These are phyloP conservation scores for Typhlichthys subterraneus DNA, from an alignment of 2,797 vertebrate species.

Conservation along the genomic window DNA sequence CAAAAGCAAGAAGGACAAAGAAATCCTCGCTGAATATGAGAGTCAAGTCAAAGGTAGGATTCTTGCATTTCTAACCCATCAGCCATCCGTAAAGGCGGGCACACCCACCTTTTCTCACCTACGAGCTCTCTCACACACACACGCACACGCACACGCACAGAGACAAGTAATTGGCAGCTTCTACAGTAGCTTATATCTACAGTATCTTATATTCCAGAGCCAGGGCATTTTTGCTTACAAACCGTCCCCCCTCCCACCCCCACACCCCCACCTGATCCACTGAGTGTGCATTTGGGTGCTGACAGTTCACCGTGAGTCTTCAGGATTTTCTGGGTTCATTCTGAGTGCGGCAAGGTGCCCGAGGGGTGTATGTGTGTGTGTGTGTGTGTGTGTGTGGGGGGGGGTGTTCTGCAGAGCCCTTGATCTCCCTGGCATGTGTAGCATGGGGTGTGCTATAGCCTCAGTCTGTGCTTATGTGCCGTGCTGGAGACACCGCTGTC, in stretches of 20 bases:
- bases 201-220: background rate
- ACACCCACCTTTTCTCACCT: conserved; percentile 41
- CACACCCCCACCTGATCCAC: background rate
- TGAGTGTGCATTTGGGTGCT: conserved; percentile 40
- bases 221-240: background rate
- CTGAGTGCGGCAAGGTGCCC: conserved; percentile 72
- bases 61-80: background rate
- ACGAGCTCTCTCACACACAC: conserved; percentile 3
- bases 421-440: conserved; percentile 18
- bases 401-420: conserved; percentile 32
- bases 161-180: conserved; percentile 40
- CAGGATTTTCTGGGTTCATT: conserved; percentile 74
- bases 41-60: conserved; percentile 92
- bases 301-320: conserved; percentile 63
- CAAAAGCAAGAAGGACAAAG: conserved; percentile 96
- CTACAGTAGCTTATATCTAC: background rate
- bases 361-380: conserved; percentile 26
- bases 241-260: accelerated
- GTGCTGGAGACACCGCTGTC: conserved; percentile 8
- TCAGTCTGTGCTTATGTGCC: background rate
- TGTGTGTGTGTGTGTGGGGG: background rate
- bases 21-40: conserved; percentile 94
- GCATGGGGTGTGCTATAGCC: conserved; percentile 14
- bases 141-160: conserved; percentile 17
- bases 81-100: conserved; percentile 12